Base-by-base conservation (phyloP, 2,888 invertebrate genomes). In the Eristalinus aeneus region DNA sequence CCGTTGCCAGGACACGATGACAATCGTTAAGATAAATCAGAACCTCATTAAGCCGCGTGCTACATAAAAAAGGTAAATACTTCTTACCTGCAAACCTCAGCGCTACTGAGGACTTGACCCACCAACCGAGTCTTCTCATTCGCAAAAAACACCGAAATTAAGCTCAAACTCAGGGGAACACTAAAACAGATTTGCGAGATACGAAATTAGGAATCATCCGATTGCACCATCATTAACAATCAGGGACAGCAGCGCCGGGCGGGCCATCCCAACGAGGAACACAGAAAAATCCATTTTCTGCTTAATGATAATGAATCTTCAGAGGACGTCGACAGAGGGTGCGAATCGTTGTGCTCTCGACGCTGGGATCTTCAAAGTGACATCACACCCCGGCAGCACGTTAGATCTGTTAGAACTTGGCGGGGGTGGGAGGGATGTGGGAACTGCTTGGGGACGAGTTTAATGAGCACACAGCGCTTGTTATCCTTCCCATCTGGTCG, bases 211-310 rank as follows among this genome's bases (percentile, higher is more conserved):
- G 73, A 85, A 85, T 68, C 81, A 85, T 85, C 85, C 73, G 68
- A 85, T 85, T 85, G 76, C 74, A 68, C 72, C 76, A 76, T 80
- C 85, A 81, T 85, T 85, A 85, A 81, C 85, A 85, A 85, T 85
- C 81, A 81, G 64, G 56, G 75, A 80, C 74, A 76, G 85, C 78
- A 82, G 78, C 67, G 65, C 58, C 65, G 46, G 27, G 27, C 27
- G 27, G 27, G 27, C 5, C 27, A 27, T 60, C 32, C 64, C 23
- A 8, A 16, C 22, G 36, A 67, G 58, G 22, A 32, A 60, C 58
- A 80, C 12, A 83, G 73, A 83, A 74, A 80, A 81, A 81, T 73
- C 53, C 76, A 64, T 77, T 76, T 85, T 73, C 76, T 68, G 67
- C 76, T 76, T 85, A 85, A 85, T 69, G 85, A 80, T 85, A 85